Base-by-base conservation (phyloP, 2,113 vertebrate species). In the Otocyon megalotis region DNA sequence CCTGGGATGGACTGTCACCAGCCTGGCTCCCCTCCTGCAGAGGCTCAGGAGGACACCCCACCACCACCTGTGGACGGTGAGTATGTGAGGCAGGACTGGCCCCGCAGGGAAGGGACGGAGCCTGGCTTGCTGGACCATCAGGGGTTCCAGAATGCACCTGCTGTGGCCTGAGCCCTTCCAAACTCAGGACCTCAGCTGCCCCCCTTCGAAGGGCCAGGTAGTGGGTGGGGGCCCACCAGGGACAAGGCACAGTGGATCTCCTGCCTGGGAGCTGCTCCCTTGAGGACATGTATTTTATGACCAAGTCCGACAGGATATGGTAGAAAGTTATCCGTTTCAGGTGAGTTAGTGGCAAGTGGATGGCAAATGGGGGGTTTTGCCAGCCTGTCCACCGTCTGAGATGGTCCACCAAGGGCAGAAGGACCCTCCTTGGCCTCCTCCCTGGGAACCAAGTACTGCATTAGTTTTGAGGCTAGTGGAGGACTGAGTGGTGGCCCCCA, bases 321-420 rank as follows among this genome's bases (percentile, higher is more conserved):
- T 48, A 10, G 28, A 17, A 30, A 77, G 26, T 8, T 26, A 8
- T 19, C 48, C 28, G 0, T 32, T 79, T 50, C 1, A 4, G 48
- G 76, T 9, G 17, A 20, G 48, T 32, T 32, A 32, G 4, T 20
- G 16, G 76, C 28, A 32, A 53, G 28, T 4, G 2, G 28, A 77
- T 8, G 5, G 28, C 22, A 7, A 16, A 6, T 0, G 11, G 20
- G 43, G 9, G 10, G 50, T 10, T 30, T 32, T 20, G 5, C 16
- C 16, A 53, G 50, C 65, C 22, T 37, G 22, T 56, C 50, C 53
- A 11, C 85, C 13, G 32, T 62, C 26, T 0, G 5, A 58, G 35
- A 54, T 0, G 10, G 86, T 37, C 50, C 85, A 28, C 16, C 24
- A 30, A 58, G 35, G 11, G 3, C 24, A 54, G 84, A 1, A 30